Evolutionary conservation across 2,888 invertebrate species (phyloP).

Genomic region (Metalampra italica): DNA sequence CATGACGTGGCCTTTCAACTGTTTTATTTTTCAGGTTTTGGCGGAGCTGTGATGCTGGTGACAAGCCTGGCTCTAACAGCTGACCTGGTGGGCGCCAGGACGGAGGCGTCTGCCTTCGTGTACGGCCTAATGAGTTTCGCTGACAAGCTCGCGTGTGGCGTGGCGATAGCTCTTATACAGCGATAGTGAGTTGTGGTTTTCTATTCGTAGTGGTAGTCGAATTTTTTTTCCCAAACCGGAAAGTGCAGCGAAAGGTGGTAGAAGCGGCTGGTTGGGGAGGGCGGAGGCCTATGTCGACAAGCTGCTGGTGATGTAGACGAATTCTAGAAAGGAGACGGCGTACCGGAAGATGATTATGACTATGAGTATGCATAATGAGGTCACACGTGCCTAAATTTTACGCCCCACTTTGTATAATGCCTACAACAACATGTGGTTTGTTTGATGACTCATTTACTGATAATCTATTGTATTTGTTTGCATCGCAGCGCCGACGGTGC

Average conservation of each 20-base stretch:
- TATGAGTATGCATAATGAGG: too few species aligned
- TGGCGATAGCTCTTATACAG: slow-evolving; percentile 90
- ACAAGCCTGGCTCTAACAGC: slow-evolving; percentile 92
- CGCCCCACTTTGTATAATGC: too few species aligned
- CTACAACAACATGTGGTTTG: too few species aligned
- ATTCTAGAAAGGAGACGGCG: too few species aligned
- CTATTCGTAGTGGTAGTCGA: neutral
- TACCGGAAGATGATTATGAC: too few species aligned
- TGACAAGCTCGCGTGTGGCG: slow-evolving; percentile 93
- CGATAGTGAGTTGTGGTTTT: slow-evolving; percentile 77
- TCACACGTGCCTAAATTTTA: too few species aligned
- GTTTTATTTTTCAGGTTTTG: slow-evolving; percentile 77
- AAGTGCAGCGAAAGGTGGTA: too few species aligned
- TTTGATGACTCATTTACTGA: too few species aligned
- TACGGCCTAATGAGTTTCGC: slow-evolving; percentile 96
- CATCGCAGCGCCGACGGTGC: slow-evolving; percentile 52
- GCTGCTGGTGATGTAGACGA: too few species aligned
- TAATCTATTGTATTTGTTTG: neutral
- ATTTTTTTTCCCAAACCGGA: too few species aligned
- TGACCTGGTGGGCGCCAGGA: slow-evolving; percentile 90
- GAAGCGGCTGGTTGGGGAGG: too few species aligned
- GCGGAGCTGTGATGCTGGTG: slow-evolving; percentile 90
- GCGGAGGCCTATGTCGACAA: too few species aligned
- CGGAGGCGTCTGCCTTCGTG: slow-evolving; percentile 92
- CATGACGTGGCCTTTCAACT: neutral